Conservation (phyloP, 2,888 invertebrate species). For the Caenorhabditis sp. region DNA sequence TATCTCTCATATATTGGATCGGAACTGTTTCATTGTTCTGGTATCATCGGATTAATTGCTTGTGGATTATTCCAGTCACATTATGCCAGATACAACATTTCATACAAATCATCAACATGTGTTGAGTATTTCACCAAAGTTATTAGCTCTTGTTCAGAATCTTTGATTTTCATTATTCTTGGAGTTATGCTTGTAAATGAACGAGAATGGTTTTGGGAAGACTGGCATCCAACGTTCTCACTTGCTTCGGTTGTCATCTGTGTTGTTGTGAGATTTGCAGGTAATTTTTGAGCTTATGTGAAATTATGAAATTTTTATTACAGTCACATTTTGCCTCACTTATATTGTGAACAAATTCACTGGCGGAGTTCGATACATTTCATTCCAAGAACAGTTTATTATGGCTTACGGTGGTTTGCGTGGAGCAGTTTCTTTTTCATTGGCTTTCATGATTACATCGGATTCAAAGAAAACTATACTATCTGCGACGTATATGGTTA, state of each 20-base stretch:
- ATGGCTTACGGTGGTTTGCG: constrained; percentile 76
- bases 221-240: constrained; percentile 66
- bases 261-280: constrained; percentile 56
- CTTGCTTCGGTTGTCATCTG: constrained; percentile 60
- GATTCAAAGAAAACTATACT: constrained; percentile 71
- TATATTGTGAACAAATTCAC: constrained; percentile 73
- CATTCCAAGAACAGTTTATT: constrained; percentile 75
- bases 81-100: constrained; percentile 76
- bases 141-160: constrained; percentile 74
- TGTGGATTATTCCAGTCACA: constrained; percentile 76
- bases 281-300: constrained; percentile 16
- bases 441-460: constrained; percentile 74
- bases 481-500: constrained; percentile 73
- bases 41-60: constrained; percentile 76
- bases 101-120: constrained; percentile 75
- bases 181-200: constrained; percentile 74
- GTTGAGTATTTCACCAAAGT: constrained; percentile 76
- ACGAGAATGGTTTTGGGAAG: constrained; percentile 61
- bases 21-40: constrained; percentile 76
- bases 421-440: constrained; percentile 76
- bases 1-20: constrained; percentile 75
- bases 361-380: constrained; percentile 73
- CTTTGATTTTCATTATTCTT: constrained; percentile 76
- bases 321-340: constrained; percentile 74
- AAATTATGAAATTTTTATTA: constrained; percentile 11